phyloP scores from a whole-genome alignment of 2,113 vertebrate genomes.

The Azemiops feae region DNA sequence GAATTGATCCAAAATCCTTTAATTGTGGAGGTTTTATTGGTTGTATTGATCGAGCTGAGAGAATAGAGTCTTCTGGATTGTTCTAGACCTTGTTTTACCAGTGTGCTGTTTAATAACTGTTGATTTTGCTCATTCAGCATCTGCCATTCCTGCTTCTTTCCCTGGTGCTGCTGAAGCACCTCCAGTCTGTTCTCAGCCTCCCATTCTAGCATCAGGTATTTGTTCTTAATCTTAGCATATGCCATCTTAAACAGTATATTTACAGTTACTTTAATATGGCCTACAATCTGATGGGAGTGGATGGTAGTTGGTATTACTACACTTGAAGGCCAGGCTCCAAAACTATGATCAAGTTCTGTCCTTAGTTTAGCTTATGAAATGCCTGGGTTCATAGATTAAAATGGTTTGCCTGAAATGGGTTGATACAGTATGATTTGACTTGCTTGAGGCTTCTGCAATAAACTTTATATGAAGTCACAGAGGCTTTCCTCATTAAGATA shows the following conservation, averaged over 20 bases:
- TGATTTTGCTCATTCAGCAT: slow-evolving; percentile 40
- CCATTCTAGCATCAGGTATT: slow-evolving; percentile 51
- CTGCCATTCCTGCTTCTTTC: slow-evolving; percentile 27
- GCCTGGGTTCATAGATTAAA: not conserved
- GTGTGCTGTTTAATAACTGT: not conserved
- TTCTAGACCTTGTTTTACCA: accelerated
- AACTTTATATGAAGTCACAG: too few relatives aligned
- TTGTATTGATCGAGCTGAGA: not conserved
- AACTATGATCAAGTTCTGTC: not conserved
- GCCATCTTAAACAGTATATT: slow-evolving; percentile 23
- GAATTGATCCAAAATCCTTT: not conserved
- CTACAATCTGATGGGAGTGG: not conserved
- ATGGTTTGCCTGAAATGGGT: not conserved
- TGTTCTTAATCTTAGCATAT: slow-evolving; percentile 10
- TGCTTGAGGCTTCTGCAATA: not conserved
- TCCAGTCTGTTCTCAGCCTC: slow-evolving; percentile 31
- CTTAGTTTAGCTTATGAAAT: not conserved
- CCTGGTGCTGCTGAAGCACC: slow-evolving; percentile 19
- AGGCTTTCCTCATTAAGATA: not conserved
- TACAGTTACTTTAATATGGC: slow-evolving; percentile 43
- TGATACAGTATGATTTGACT: not conserved
- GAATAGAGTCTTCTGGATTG: not conserved
- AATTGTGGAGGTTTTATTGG: not conserved
- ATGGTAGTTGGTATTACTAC: not conserved
- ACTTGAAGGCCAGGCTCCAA: not conserved